Evolutionary conservation across 1,140 invertebrate species (phyloP).

Genomic region (Drosophila serrata): DNA sequence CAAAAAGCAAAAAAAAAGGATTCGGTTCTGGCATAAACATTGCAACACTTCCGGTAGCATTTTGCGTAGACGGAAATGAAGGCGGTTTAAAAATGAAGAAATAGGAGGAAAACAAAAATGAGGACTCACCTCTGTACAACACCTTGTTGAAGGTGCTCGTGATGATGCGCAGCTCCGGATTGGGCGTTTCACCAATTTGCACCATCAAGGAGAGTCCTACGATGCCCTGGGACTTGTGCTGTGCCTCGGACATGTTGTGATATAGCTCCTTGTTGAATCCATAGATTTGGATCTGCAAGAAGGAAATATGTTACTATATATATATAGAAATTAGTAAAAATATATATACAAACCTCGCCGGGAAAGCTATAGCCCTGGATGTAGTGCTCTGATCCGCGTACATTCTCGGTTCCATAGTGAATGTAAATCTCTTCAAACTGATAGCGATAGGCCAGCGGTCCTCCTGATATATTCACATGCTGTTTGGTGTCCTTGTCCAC

Average conservation of each 20-base stretch:
- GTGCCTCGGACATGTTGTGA: slow-evolving; percentile 97
- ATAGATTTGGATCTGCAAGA: slow-evolving; percentile 94
- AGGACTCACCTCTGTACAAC: slow-evolving; percentile 90
- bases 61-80: slow-evolving; percentile 78
- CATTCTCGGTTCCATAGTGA: slow-evolving; percentile 95
- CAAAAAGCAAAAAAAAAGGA: background rate
- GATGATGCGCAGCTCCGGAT: slow-evolving; percentile 93
- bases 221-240: slow-evolving; percentile 96
- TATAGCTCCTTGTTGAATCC: slow-evolving; percentile 99
- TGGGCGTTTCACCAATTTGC: slow-evolving; percentile 94
- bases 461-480: slow-evolving; percentile 97
- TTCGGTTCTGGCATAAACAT: slow-evolving; percentile 28
- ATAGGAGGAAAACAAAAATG: background rate
- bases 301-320: background rate
- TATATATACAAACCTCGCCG: slow-evolving; percentile 94
- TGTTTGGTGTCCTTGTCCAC: slow-evolving; percentile 94
- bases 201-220: slow-evolving; percentile 97
- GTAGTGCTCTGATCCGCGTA: slow-evolving; percentile 96
- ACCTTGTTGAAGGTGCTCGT: slow-evolving; percentile 95
- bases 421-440: slow-evolving; percentile 98
- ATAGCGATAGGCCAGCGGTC: slow-evolving; percentile 97
- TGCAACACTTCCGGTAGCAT: slow-evolving; percentile 74
- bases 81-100: background rate
- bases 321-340: background rate
- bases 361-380: slow-evolving; percentile 97